Base-by-base conservation (phyloP, 2,888 invertebrate genomes). In the Agrenia bidenticulata region DNA sequence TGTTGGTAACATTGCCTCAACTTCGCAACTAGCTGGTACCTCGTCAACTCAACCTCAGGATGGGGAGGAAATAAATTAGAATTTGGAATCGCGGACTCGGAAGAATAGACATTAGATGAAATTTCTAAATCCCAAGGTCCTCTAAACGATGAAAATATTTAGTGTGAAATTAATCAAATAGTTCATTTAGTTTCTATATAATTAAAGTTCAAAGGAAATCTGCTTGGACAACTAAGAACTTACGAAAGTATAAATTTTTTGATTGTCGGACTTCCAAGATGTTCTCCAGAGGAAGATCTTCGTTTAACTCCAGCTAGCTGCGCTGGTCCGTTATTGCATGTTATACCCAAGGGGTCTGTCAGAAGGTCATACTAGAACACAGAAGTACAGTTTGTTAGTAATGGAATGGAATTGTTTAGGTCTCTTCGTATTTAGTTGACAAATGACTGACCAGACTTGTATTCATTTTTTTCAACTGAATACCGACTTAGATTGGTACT, bases 51-150 rank as follows among this genome's bases (percentile, higher is more conserved):
- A 54, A 92, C 87, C 79, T 96, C 95, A 0, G 97, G 96, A 83
- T 96, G 94, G 19, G 96, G 92, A 78, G 96, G 95, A 63, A 92
- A 89, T 69, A 90, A 84, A 83, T 95, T 93, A 19, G 95, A 92
- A 78, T 95, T 95, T 62, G 92, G 90, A 71, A 90, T 84, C 72
- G 88, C 86, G 70, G 94, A 84, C 80, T 96, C 96, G 78, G 86
- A 88, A 77, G 93, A 89, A 58, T 94, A 89, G 66, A 91, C 91
- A 85, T 96, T 96, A 42, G 94, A 94, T 56, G 89, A 87, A 63
- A 95, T 87, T 80, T 95, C 94, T 78, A 97, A 85, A 80, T 97
- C 95, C 95, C 96, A 97, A 4, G 94, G 94, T 2, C 94, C 94
- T 37, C 84, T 84, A 73, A 51, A 76, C 23, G 26, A 4, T 5